Evolutionary conservation across 2,113 vertebrate genomes (phyloP), one percentile per base, ranked within the genome.

Genomic region (Gymnorhina tibicen): DNA sequence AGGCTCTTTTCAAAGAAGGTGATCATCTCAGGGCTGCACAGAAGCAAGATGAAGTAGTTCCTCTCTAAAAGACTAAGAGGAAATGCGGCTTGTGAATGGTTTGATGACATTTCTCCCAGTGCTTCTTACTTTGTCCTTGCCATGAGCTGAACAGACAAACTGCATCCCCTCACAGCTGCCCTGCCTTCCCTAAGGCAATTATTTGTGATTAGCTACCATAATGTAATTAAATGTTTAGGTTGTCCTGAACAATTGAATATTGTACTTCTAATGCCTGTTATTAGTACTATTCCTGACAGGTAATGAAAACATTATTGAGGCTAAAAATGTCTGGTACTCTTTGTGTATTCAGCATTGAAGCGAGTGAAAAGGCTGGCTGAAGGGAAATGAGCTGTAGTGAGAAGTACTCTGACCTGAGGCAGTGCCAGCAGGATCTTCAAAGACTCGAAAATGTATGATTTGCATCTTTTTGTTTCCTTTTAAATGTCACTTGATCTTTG

Each of bases 401-500:
- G 63, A 70, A 76, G 55, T 58, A 27, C 59, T 78, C 66, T 84
- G 64, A 56, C 84, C 63, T 76, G 41, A 37, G 84, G 41, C 52
- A 62, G 30, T 30, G 69, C 74, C 76, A 58, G 73, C 37, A 84
- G 79, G 44, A 77, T 77, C 72, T 94, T 94, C 79, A 91, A 92
- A 95, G 90, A 28, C 35, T 67, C 87, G 44, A 89, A 96, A 93
- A 86, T 84, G 44, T 80, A 35, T 55, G 47, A 75, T 91, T 94
- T 96, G 44, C 76, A 89, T 88, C 5, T 74, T 88, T 87, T 93
- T 84, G 56, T 92, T 97, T 91, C 59, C 42, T 67, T 91, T 96
- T 23, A 81, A 85, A 64, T 55, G 55, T 74, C 28, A 74, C n/a
- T 56, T 64, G 59, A 86, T 95, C 85, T 72, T 91, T 85, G 83